Percentiles rank a stretch among this genome's conserved stretches.
Evolutionary conservation across 2,888 invertebrate species (phyloP).

Genomic region (Ecliptopera silaceata): DNA sequence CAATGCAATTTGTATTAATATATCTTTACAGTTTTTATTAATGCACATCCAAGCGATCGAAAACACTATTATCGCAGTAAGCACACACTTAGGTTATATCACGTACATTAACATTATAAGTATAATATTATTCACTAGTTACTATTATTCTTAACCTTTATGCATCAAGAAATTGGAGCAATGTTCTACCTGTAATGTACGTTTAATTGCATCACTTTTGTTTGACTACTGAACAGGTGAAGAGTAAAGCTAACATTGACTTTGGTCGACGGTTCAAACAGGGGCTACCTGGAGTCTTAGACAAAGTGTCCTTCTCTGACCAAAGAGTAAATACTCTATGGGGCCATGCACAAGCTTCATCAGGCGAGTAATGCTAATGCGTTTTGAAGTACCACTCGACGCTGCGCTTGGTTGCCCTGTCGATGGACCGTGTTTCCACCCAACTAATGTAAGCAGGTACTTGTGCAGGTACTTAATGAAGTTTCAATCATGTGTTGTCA

Average conservation of each 20-base stretch:
- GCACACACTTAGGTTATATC: constrained; percentile 43
- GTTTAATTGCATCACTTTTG: constrained; percentile 49
- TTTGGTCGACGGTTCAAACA: constrained; percentile 39
- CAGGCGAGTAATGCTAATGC: constrained; percentile 62
- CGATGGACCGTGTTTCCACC: constrained; percentile 56
- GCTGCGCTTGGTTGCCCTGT: constrained; percentile 52
- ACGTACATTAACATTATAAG: constrained; percentile 44
- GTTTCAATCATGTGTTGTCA: constrained; percentile 23
- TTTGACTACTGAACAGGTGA: constrained; percentile 53
- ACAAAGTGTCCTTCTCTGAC: constrained; percentile 42
- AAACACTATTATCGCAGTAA: constrained; percentile 42
- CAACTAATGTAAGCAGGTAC: constrained; percentile 35
- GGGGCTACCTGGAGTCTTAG: constrained; percentile 37
- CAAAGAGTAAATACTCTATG: constrained; percentile 44
- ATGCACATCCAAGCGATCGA: constrained; percentile 36
- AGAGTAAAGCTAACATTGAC: constrained; percentile 63
- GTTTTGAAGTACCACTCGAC: constrained; percentile 61
- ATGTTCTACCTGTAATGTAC: constrained; percentile 30
- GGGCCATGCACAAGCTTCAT: constrained; percentile 52
- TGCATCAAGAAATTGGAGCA: background rate
- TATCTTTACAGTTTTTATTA: constrained; percentile 31
- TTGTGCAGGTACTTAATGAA: constrained; percentile 18
- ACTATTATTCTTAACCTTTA: background rate
- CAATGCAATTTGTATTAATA: constrained; percentile 12
- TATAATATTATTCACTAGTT: constrained; percentile 34